Percentiles rank a stretch among this genome's conserved stretches.
phyloP scores from a whole-genome alignment of 2,797 vertebrate species.

The Avahi laniger region DNA sequence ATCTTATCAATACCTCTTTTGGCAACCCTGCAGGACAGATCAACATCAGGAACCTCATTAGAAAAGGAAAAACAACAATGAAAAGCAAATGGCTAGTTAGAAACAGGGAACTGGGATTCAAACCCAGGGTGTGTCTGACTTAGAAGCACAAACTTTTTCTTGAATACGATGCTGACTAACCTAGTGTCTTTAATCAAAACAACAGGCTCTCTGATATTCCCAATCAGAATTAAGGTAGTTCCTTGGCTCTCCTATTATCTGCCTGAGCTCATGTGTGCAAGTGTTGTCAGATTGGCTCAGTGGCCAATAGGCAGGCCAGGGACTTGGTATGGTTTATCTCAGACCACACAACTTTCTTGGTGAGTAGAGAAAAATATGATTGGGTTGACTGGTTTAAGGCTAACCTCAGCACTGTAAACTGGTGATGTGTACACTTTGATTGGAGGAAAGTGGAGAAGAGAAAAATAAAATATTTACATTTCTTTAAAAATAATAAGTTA shows the following conservation, averaged over 20 bases:
- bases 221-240: neutral
- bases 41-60: neutral
- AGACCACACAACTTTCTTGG: neutral
- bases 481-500: neutral
- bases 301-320: too few relatives aligned
- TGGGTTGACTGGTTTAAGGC: neutral
- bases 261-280: neutral
- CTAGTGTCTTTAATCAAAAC: neutral
- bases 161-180: neutral
- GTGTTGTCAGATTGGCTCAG: neutral
- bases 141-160: neutral
- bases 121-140: neutral
- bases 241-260: too few relatives aligned
- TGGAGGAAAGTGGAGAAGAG: neutral
- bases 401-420: neutral
- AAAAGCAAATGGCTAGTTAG: neutral
- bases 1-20: neutral
- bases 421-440: neutral
- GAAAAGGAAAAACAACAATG: neutral
- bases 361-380: neutral
- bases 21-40: neutral
- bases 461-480: neutral
- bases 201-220: neutral
- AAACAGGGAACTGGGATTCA: neutral
- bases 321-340: neutral